A percentile compares a stretch with the other conserved stretches of the same genome.
Evolutionary conservation across 2,113 vertebrate genomes (phyloP).

Genomic region (Asarcornis scutulata): DNA sequence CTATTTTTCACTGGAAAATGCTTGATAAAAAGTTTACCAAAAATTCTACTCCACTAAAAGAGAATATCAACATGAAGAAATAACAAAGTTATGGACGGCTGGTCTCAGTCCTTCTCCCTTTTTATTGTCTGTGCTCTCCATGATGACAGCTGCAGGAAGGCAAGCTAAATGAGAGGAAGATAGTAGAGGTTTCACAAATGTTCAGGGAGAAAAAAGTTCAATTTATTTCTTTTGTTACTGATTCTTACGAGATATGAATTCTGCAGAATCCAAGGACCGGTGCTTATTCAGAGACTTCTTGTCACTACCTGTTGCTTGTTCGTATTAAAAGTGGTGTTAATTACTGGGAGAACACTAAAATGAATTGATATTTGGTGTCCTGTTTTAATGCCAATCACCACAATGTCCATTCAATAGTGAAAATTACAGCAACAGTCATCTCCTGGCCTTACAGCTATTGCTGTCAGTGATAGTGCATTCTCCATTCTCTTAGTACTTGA

Average conservation of each 20-base stretch:
- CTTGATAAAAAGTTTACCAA: not conserved
- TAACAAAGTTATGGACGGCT: not conserved
- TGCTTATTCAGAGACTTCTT: not conserved
- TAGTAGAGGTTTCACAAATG: not conserved
- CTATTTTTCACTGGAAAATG: not conserved
- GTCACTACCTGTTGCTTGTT: not conserved
- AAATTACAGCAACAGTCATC: not conserved
- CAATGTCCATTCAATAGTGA: not conserved
- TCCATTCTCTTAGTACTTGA: not conserved
- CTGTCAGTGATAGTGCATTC: not conserved
- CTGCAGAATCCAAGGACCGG: not conserved
- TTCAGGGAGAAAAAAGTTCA: not conserved
- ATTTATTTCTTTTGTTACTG: not conserved
- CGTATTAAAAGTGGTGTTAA: not conserved
- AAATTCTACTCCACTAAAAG: not conserved
- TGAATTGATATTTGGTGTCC: not conserved
- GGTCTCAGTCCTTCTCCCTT: not conserved
- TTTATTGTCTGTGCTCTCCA: not conserved
- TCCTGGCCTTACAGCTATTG: not conserved
- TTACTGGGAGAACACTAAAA: not conserved
- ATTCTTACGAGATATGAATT: not conserved
- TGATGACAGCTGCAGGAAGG: not conserved
- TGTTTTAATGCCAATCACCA: not conserved
- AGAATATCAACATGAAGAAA: not conserved
- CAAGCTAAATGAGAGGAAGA: not conserved